phyloP scores from a whole-genome alignment of 2,797 vertebrate species.

The Eulemur coronatus region DNA sequence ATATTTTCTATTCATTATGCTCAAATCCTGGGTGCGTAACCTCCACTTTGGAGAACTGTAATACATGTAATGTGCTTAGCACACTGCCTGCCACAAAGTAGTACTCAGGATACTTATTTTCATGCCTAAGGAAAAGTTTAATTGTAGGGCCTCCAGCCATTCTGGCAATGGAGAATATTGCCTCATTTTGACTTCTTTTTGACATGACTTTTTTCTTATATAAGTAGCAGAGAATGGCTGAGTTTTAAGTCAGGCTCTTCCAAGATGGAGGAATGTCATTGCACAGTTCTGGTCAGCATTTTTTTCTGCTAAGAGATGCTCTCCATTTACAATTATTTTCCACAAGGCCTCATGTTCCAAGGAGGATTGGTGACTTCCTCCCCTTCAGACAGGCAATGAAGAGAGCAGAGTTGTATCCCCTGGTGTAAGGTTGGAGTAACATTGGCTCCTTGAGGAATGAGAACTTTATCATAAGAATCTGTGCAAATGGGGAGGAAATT shows the following conservation, averaged over 20 bases:
- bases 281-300: neutral
- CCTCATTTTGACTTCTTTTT: neutral
- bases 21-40: neutral
- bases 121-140: neutral
- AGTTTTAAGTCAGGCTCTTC: neutral
- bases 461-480: neutral
- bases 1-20: neutral
- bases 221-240: neutral
- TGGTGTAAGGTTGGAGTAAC: neutral
- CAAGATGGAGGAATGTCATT: neutral
- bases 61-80: neutral
- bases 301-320: neutral
- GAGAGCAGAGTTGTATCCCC: neutral
- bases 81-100: neutral
- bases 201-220: neutral
- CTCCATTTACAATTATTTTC: slow-evolving; percentile 1
- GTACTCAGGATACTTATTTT: neutral
- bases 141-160: neutral
- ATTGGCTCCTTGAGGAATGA: neutral
- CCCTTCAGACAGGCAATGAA: neutral
- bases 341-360: neutral
- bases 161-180: neutral
- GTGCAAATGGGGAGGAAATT: neutral
- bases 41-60: neutral
- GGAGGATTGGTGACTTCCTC: neutral